A percentile compares a stretch with the other conserved stretches of the same genome.
These are phyloP conservation scores for Lucilia cuprina DNA, from an alignment of 1,140 invertebrate species.

Conservation along the genomic window DNA sequence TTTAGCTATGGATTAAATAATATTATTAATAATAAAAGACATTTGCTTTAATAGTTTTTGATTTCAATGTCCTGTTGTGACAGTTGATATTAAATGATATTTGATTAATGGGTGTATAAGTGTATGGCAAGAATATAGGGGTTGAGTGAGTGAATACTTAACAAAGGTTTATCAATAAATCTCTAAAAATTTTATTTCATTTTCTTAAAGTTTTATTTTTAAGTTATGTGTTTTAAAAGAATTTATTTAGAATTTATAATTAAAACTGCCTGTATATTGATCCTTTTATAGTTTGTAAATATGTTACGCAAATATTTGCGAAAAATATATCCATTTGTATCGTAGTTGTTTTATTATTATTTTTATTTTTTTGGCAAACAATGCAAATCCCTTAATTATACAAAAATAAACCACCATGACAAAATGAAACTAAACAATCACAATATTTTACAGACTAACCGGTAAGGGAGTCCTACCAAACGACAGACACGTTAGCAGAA, in stretches of 20 bases:
- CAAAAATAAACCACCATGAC: conserved; percentile 24
- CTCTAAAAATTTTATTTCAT: neutral
- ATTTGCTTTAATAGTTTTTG: conserved; percentile 29
- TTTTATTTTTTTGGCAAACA: conserved; percentile 22
- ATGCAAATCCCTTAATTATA: conserved; percentile 31
- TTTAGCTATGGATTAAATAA: neutral
- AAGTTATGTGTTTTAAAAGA: neutral
- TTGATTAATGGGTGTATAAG: conserved; percentile 22
- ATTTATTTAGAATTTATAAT: neutral
- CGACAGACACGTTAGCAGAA: neutral
- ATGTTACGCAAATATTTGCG: neutral
- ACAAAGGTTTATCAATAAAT: neutral
- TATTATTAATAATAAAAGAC: neutral
- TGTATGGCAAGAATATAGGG: neutral
- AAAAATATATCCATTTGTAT: neutral
- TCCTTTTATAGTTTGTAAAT: neutral
- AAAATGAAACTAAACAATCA: conserved; percentile 29
- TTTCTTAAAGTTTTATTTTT: neutral
- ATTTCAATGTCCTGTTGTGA: conserved; percentile 30
- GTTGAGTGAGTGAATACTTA: neutral
- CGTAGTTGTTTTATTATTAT: conserved; percentile 3
- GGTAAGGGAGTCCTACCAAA: neutral
- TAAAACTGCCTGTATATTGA: neutral
- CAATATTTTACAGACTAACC: neutral
- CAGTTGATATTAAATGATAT: conserved; percentile 26